Evolutionary conservation across 2,113 vertebrate species (phyloP), one percentile per base, ranked within the genome.

Genomic region (Myrmecobius fasciatus): DNA sequence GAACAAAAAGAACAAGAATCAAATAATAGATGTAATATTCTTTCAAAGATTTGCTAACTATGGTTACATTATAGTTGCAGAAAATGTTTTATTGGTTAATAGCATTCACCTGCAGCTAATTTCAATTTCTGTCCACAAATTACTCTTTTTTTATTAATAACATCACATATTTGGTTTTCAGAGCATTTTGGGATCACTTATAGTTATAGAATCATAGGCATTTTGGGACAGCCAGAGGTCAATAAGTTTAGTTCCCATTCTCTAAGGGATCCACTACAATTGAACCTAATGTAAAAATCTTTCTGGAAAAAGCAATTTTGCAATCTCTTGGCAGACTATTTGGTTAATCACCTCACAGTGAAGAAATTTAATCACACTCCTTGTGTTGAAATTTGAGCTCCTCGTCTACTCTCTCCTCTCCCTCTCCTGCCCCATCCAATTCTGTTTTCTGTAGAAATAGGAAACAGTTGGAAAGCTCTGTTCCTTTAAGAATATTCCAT

Each of bases 11-110:
- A 52, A 20, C 3, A 3, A 52, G 20, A 52, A 17, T 52, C 52
- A 52, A 20, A 52, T 52, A 8, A 89, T 4, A 49, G 93, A 47
- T 92, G 88, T 96, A 20, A 88, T 0, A 49, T 0, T 31, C 25
- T 93, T 7, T 20, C 91, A 92, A 95, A 89, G 8, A 90, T 83
- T 92, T 93, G 24, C 90, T 53, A 91, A 56, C 26, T 91, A n/a
- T 49, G 49, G 52, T 17, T 94, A 97, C 48, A 60, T 22, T 52
- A 52, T 20, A 52, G 52, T 52, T 20, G 2, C 17, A 52, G 14
- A 52, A 52, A 52, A 52, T 52, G 20, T 56, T 90, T 94, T 93
- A 12, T 92, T 91, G 28, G 31, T 46, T 89, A 1, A 43, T 91
- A 53, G 8, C 49, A 48, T 51, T 28, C 83, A 52, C 52, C 9